phyloP scores from a whole-genome alignment of 2,888 invertebrate species.

The Drosophila peninsularis region DNA sequence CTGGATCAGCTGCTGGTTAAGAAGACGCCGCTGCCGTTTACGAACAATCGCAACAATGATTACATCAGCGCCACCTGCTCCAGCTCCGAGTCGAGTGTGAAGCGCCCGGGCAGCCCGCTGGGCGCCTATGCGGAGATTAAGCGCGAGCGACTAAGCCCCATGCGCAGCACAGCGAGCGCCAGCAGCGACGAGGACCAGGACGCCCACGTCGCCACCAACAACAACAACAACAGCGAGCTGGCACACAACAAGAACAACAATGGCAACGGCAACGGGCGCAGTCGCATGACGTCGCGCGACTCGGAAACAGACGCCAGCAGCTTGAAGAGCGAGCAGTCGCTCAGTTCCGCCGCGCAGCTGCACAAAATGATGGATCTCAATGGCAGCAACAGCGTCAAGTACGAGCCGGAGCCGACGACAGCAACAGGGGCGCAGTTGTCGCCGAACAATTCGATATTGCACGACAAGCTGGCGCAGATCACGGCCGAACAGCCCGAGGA shows the following conservation, averaged over 20 bases:
- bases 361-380: constrained; percentile 81
- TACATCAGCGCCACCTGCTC: constrained; percentile 62
- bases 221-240: constrained; percentile 56
- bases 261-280: constrained; percentile 63
- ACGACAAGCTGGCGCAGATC: constrained; percentile 84
- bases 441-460: constrained; percentile 75
- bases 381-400: constrained; percentile 69
- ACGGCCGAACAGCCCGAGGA: constrained; percentile 83
- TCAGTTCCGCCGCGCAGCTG: constrained; percentile 41
- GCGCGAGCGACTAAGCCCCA: constrained; percentile 85
- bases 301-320: constrained; percentile 81
- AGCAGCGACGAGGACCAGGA: constrained; percentile 70
- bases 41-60: constrained; percentile 78
- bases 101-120: constrained; percentile 83
- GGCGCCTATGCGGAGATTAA: constrained; percentile 86
- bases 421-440: constrained; percentile 23
- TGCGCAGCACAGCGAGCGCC: constrained; percentile 49
- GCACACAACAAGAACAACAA: constrained; percentile 61
- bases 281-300: constrained; percentile 79
- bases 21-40: constrained; percentile 85
- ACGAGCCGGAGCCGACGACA: constrained; percentile 43
- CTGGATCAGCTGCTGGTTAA: constrained; percentile 88
- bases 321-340: constrained; percentile 73
- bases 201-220: constrained; percentile 38
- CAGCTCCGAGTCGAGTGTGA: constrained; percentile 52